phyloP scores from a whole-genome alignment of 2,113 vertebrate genomes.

The Pelecanus crispus region DNA sequence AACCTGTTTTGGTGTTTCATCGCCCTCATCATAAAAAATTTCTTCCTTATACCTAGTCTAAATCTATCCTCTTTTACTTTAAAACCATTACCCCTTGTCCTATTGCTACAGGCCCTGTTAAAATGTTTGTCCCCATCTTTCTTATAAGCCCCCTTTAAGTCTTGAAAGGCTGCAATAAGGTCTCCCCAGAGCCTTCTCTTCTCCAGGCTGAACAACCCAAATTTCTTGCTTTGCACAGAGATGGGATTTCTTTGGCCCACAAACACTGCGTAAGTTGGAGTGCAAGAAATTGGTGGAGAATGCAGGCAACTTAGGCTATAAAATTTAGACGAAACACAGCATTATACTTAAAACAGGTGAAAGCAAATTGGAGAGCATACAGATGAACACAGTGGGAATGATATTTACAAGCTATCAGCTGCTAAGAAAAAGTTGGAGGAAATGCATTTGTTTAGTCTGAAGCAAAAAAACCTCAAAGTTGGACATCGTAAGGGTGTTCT shows the following conservation, averaged over 20 bases:
- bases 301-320: neutral
- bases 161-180: neutral
- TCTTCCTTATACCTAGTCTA: neutral
- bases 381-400: neutral
- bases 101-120: neutral
- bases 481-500: neutral
- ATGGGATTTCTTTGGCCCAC: neutral
- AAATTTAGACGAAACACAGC: neutral
- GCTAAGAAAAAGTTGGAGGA: neutral
- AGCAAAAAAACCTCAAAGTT: neutral
- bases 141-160: neutral
- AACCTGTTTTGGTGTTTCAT: neutral
- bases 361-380: neutral
- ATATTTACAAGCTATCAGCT: neutral
- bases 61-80: neutral
- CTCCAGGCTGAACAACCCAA: neutral
- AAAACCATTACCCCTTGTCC: no score
- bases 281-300: neutral
- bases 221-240: neutral
- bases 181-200: neutral
- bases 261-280: neutral
- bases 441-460: neutral
- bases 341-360: neutral
- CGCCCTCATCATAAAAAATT: neutral
- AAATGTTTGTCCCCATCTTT: neutral